phyloP scores from a whole-genome alignment of 2,797 vertebrate genomes.

The Parauchenoglanis punctatus region DNA sequence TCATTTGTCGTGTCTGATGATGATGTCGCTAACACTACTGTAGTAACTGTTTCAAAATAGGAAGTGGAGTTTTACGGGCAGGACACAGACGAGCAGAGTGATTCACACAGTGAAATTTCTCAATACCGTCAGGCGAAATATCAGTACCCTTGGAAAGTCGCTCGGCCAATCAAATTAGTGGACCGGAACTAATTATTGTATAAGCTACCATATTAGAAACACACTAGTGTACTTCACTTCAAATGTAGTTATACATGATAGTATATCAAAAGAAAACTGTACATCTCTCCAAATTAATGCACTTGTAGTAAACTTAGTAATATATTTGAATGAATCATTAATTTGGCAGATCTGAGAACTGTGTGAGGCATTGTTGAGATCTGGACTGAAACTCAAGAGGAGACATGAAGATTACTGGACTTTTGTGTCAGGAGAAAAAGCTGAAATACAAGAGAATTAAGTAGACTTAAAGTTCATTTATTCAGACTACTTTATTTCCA shows the following conservation, averaged over 20 bases:
- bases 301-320: background rate
- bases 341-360: constrained; percentile 3
- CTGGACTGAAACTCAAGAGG: background rate
- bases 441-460: background rate
- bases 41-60: too few species aligned
- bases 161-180: too few species aligned
- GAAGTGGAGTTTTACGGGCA: too few species aligned
- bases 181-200: too few species aligned
- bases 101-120: too few species aligned
- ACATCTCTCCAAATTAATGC: background rate
- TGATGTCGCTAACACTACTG: too few species aligned
- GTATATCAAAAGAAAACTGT: background rate
- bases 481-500: background rate
- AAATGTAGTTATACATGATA: background rate
- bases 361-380: background rate
- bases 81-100: too few species aligned
- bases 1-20: too few species aligned
- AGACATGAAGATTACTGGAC: background rate
- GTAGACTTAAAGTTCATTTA: background rate
- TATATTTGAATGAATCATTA: background rate
- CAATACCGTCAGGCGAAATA: too few species aligned
- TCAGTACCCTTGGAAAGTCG: too few species aligned
- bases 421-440: background rate
- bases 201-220: background rate
- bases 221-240: background rate